phyloP scores from a whole-genome alignment of 1,140 invertebrate genomes.

The Rhagoletis pomonella region DNA sequence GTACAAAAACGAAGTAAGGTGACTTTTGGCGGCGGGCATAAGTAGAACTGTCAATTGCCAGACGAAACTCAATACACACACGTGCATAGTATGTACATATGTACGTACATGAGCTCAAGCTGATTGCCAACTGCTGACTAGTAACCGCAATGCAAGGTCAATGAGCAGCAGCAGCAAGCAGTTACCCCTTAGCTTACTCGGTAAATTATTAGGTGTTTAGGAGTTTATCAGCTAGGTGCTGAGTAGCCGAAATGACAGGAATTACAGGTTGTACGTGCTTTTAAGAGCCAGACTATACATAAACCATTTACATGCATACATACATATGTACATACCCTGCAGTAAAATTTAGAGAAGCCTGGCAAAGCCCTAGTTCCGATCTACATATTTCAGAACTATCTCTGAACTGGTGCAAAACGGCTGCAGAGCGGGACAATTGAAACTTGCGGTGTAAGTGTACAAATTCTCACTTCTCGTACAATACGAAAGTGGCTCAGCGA shows the following conservation, averaged over 20 bases:
- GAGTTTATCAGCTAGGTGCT: background rate
- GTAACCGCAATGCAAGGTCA: constrained; percentile 27
- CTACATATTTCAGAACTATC: no score
- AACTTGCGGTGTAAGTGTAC: no score
- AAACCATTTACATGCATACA: background rate
- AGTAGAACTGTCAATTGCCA: background rate
- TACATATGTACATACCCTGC: background rate
- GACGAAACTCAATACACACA: background rate
- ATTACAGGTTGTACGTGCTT: background rate
- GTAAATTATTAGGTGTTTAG: constrained; percentile 18
- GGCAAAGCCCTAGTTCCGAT: no score
- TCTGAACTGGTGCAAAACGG: no score
- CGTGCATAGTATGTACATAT: background rate
- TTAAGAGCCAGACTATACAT: background rate
- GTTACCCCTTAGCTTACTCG: background rate
- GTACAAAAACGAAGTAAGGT: background rate
- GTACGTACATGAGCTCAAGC: background rate
- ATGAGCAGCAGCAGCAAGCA: background rate
- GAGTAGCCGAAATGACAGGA: background rate
- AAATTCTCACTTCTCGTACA: no score
- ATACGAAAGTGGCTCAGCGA: no score
- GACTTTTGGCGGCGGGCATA: background rate
- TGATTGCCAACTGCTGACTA: background rate
- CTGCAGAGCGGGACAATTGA: no score
- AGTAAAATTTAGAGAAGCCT: no score